Conservation (phyloP, 2,113 vertebrate species). For the Ctenomys sociabilis region DNA sequence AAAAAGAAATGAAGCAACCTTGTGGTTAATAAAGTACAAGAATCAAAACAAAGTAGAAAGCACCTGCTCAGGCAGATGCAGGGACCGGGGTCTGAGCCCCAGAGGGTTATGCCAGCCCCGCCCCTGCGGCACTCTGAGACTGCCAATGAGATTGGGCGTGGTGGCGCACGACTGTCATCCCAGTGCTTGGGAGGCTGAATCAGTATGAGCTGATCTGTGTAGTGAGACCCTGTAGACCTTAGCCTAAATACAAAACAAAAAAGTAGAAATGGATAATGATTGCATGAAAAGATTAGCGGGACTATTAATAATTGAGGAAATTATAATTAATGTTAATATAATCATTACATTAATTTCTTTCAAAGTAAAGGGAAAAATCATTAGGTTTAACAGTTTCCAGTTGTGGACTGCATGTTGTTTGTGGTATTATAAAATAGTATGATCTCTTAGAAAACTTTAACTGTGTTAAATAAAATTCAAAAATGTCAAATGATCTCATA, state of each 20-base stretch:
- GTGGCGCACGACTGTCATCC: no score
- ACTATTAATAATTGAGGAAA: background rate
- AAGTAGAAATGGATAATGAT: slow-evolving; percentile 6
- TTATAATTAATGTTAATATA: slow-evolving; percentile 29
- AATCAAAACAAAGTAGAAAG: slow-evolving; percentile 10
- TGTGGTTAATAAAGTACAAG: background rate
- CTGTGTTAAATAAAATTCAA: slow-evolving; percentile 21
- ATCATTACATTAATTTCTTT: background rate
- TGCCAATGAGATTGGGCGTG: no score
- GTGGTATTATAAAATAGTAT: background rate
- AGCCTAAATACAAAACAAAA: background rate
- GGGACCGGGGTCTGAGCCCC: no score
- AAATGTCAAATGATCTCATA: background rate
- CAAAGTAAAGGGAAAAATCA: background rate
- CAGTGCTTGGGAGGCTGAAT: no score
- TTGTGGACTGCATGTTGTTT: background rate
- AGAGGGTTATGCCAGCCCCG: no score
- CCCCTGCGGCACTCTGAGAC: no score
- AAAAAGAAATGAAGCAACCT: background rate
- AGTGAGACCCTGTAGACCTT: no score
- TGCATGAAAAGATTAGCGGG: background rate
- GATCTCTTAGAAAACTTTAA: background rate
- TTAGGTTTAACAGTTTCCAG: background rate
- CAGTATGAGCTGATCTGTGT: no score
- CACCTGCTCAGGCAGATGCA: no score